Conservation (phyloP, 2,797 vertebrate genomes). For the Nyctalus aviator region DNA sequence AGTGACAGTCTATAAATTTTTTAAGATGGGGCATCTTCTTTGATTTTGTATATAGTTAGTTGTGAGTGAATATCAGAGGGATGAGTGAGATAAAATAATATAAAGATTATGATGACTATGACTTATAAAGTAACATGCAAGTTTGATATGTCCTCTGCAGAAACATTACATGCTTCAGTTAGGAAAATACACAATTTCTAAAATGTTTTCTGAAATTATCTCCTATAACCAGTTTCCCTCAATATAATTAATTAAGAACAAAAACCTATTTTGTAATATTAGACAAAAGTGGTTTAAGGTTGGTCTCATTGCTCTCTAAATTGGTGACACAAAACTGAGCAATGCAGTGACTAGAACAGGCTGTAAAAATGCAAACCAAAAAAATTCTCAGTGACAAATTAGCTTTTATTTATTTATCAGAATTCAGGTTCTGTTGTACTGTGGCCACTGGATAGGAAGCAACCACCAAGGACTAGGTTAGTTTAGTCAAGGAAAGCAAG, state of each 20-base stretch:
- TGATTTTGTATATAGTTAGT: neutral
- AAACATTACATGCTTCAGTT: conserved; percentile 34
- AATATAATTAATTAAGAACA: neutral
- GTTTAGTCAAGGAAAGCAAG: neutral
- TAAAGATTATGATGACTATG: neutral
- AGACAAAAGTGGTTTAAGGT: neutral
- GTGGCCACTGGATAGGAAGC: neutral
- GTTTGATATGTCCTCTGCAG: neutral
- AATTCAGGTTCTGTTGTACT: neutral
- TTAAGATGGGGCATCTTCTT: neutral
- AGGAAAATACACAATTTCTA: neutral
- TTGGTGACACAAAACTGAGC: conserved; percentile 1
- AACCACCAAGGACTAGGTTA: neutral
- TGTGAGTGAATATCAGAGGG: neutral
- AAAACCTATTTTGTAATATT: neutral
- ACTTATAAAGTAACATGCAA: neutral
- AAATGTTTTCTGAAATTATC: neutral
- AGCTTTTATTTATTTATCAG: neutral
- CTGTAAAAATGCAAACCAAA: neutral
- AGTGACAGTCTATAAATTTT: neutral
- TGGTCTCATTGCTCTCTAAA: neutral
- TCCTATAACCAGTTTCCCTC: neutral
- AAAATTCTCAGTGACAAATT: neutral
- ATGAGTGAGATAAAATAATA: neutral
- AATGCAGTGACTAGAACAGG: neutral